Evolutionary conservation across 1,140 invertebrate genomes (phyloP).

Genomic region (Nasonia longicornis): DNA sequence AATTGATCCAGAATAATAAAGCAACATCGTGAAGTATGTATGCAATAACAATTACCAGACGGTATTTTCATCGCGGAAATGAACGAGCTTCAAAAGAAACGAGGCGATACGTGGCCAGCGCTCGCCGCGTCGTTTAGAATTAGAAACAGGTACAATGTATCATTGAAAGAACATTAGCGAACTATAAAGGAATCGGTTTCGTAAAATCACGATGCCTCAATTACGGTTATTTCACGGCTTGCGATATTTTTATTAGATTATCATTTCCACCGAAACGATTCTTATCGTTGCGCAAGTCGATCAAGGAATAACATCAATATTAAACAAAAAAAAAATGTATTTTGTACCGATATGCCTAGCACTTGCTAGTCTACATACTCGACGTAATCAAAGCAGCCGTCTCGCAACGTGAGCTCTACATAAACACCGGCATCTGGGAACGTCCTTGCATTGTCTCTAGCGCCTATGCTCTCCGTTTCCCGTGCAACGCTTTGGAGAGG

Average conservation of each 20-base stretch:
- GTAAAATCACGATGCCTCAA: background rate
- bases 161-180: background rate
- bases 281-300: too few species aligned
- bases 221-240: background rate
- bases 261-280: background rate
- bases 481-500: background rate
- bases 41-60: slow-evolving; percentile 4
- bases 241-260: background rate
- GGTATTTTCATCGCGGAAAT: slow-evolving; percentile 5
- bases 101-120: background rate
- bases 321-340: too few species aligned
- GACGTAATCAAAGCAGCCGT: background rate
- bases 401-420: too few species aligned
- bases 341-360: too few species aligned
- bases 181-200: too few species aligned
- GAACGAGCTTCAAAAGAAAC: slow-evolving; percentile 3
- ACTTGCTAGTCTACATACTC: background rate
- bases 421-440: background rate
- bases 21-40: background rate
- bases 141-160: background rate
- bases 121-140: background rate
- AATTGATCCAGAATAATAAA: background rate
- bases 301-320: too few species aligned
- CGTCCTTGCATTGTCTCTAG: slow-evolving; percentile 44
- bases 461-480: background rate